phyloP scores from a whole-genome alignment of 2,888 invertebrate genomes.

The Scaptomyza parva region DNA sequence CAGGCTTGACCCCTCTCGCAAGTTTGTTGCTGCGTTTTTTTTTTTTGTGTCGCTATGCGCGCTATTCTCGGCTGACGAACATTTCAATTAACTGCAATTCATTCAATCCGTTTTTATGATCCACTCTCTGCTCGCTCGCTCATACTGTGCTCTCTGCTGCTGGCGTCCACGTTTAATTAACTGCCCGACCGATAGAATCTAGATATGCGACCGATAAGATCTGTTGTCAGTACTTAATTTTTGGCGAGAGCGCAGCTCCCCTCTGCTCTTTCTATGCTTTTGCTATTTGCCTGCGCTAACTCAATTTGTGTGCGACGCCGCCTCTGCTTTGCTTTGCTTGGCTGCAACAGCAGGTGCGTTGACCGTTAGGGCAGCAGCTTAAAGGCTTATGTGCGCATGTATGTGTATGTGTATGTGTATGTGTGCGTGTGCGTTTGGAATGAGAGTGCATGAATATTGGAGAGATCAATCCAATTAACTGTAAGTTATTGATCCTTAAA shows the following conservation, averaged over 20 bases:
- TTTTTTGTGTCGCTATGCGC: slow-evolving; percentile 58
- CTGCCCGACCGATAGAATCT: slow-evolving; percentile 54
- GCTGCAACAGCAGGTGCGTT: slow-evolving; percentile 56
- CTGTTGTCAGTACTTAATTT: slow-evolving; percentile 32
- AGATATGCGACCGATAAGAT: slow-evolving; percentile 71
- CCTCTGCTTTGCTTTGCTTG: no score
- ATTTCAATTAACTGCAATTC: slow-evolving; percentile 83
- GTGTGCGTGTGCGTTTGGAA: not conserved
- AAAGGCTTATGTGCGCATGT: slow-evolving; percentile 26
- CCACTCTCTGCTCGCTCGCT: slow-evolving; percentile 46
- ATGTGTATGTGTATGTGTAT: not conserved
- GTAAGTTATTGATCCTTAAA: slow-evolving; percentile 29
- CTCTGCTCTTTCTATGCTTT: slow-evolving; percentile 7
- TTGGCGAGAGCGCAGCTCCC: not conserved
- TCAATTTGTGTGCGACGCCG: slow-evolving; percentile 60
- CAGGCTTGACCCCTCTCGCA: slow-evolving; percentile 49
- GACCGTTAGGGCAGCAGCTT: slow-evolving; percentile 48
- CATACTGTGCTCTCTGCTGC: slow-evolving; percentile 27
- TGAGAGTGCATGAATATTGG: slow-evolving; percentile 20
- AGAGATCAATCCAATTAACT: slow-evolving; percentile 55
- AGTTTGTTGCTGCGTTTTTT: slow-evolving; percentile 45
- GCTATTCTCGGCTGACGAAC: slow-evolving; percentile 58
- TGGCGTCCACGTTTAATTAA: slow-evolving; percentile 75
- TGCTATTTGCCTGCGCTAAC: slow-evolving; percentile 43
- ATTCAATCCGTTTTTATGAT: slow-evolving; percentile 71